Percentiles rank a stretch among this genome's conserved stretches.
These are phyloP conservation scores for Argyrosomus regius DNA, from an alignment of 2,797 vertebrate species.

Conservation along the genomic window DNA sequence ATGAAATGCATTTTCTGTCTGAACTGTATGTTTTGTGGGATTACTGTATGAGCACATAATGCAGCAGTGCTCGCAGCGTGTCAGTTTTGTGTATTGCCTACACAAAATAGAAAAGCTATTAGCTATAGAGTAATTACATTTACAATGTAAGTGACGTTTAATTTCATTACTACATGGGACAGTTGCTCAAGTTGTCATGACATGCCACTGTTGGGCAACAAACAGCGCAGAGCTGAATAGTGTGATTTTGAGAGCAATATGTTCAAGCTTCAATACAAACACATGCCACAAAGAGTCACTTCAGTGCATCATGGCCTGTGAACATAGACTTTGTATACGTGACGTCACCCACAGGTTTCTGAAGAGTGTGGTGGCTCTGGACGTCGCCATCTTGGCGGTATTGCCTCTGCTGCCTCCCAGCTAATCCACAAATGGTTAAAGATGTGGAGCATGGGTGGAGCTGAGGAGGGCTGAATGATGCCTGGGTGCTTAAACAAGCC, in stretches of 20 bases:
- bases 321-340: not conserved
- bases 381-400: too few species aligned
- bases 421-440: too few species aligned
- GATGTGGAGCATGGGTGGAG: too few species aligned
- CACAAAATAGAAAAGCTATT: not conserved
- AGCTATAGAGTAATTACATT: not conserved
- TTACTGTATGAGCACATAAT: not conserved
- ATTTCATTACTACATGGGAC: not conserved
- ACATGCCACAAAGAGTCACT: not conserved
- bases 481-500: too few species aligned
- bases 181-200: too few species aligned
- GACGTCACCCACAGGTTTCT: too few species aligned
- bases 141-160: not conserved
- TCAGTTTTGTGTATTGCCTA: too few species aligned
- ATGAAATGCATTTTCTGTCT: not conserved
- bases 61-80: too few species aligned
- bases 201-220: not conserved
- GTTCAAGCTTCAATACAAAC: not conserved
- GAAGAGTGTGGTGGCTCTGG: too few species aligned
- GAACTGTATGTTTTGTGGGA: not conserved
- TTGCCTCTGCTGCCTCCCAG: too few species aligned
- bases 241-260: not conserved
- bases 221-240: not conserved
- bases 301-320: not conserved
- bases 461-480: too few species aligned